These are phyloP conservation scores for Bryconaethiops microstoma DNA, from an alignment of 2,797 vertebrate species.

Conservation along the genomic window DNA sequence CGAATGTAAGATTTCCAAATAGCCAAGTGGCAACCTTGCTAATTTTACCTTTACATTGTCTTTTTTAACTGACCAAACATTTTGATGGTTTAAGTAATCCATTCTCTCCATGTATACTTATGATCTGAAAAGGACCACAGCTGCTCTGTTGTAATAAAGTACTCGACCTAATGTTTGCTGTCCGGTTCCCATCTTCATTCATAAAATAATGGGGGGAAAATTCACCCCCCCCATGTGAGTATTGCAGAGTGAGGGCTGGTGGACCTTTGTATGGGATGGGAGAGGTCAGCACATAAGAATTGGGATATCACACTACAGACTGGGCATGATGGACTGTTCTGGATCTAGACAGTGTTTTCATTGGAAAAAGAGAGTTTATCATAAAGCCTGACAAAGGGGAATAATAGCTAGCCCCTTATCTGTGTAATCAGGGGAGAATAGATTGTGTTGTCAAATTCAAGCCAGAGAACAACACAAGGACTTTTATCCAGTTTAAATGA, in stretches of 20 bases:
- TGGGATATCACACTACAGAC: not conserved
- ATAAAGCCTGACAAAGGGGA: constrained; percentile 60
- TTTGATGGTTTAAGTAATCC: too few species aligned
- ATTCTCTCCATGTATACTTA: too few species aligned
- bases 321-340: constrained; percentile 13
- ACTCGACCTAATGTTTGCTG: too few species aligned
- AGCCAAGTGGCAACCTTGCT: too few species aligned
- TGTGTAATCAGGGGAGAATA: constrained; percentile 58
- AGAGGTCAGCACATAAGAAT: not conserved
- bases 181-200: too few species aligned
- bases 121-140: too few species aligned
- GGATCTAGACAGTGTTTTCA: constrained; percentile 53
- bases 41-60: too few species aligned
- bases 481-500: constrained; percentile 46
- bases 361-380: constrained; percentile 50
- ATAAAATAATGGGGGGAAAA: too few species aligned
- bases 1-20: too few species aligned
- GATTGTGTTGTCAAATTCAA: constrained; percentile 63
- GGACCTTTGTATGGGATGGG: not conserved
- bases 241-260: not conserved
- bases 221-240: not conserved
- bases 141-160: too few species aligned
- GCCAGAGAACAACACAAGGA: constrained; percentile 45
- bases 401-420: constrained; percentile 56
- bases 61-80: too few species aligned